Conservation (phyloP, 1,140 invertebrate species). For the Himalopsyche phryganea region DNA sequence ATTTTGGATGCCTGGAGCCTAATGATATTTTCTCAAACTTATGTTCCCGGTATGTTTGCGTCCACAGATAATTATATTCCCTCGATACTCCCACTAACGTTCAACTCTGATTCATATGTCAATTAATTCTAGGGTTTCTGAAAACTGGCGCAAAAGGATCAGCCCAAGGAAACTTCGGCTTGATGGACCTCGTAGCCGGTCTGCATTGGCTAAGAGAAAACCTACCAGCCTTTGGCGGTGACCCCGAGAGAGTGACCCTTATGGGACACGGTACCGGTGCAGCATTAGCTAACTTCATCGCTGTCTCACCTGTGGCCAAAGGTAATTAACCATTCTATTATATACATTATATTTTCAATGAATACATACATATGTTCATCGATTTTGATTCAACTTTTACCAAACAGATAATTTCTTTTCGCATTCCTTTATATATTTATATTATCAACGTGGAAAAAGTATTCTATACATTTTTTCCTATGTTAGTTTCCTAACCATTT, state of each 20-base stretch:
- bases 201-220: conserved; percentile 91
- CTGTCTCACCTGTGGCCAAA: conserved; percentile 89
- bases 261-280: conserved; percentile 93
- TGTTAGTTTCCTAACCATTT: no score
- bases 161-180: conserved; percentile 89
- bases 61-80: no score
- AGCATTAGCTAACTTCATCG: conserved; percentile 87
- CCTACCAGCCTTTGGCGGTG: conserved; percentile 83
- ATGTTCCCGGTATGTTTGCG: no score
- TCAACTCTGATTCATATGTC: no score
- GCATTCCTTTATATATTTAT: no score
- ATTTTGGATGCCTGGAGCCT: no score
- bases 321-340: conserved; percentile 54
- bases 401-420: no score
- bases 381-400: no score
- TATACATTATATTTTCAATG: neutral
- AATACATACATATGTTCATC: neutral
- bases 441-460: no score
- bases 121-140: conserved; percentile 72
- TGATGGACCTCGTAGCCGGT: conserved; percentile 92
- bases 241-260: conserved; percentile 82
- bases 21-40: no score
- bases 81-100: no score
- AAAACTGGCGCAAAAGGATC: conserved; percentile 82
- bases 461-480: no score